phyloP scores from a whole-genome alignment of 1,140 invertebrate species.

The Scaptomyza graminum region DNA sequence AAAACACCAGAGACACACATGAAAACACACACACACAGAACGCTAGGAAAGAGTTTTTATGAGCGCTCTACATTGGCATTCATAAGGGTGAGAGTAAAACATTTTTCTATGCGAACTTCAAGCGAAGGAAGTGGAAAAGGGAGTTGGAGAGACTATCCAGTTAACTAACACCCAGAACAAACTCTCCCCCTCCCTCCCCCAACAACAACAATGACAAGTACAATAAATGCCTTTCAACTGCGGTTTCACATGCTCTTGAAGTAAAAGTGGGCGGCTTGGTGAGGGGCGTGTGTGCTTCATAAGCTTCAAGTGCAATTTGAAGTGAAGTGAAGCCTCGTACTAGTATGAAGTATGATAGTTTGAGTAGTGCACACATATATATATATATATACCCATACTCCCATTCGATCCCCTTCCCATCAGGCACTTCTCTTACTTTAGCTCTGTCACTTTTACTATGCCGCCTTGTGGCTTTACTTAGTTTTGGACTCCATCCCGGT shows the following conservation, averaged over 20 bases:
- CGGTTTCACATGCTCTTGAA: constrained; percentile 82
- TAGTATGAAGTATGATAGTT: constrained; percentile 74
- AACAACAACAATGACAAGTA: constrained; percentile 81
- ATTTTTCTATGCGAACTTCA: constrained; percentile 54
- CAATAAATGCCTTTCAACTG: constrained; percentile 83
- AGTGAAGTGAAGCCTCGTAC: constrained; percentile 43
- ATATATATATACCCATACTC: background rate
- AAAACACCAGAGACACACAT: constrained; percentile 40
- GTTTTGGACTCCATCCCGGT: constrained; percentile 47
- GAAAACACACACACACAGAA: too few relatives aligned
- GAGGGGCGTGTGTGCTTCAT: constrained; percentile 33
- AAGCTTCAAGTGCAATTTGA: constrained; percentile 53
- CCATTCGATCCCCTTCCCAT: background rate
- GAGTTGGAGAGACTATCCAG: constrained; percentile 41
- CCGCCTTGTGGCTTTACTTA: constrained; percentile 55
- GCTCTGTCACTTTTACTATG: constrained; percentile 23
- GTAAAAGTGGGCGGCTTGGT: constrained; percentile 48
- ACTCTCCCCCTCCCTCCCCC: background rate
- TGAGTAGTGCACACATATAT: constrained; percentile 18
- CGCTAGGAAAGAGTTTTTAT: constrained; percentile 56
- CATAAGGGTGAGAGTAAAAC: constrained; percentile 67
- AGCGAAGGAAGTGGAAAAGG: constrained; percentile 7
- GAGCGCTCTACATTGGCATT: constrained; percentile 73
- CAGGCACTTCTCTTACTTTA: background rate
- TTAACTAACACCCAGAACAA: constrained; percentile 29